Evolutionary conservation across 2,113 vertebrate genomes (phyloP), one percentile per base, ranked within the genome.

Genomic region (Oreotragus oreotragus): DNA sequence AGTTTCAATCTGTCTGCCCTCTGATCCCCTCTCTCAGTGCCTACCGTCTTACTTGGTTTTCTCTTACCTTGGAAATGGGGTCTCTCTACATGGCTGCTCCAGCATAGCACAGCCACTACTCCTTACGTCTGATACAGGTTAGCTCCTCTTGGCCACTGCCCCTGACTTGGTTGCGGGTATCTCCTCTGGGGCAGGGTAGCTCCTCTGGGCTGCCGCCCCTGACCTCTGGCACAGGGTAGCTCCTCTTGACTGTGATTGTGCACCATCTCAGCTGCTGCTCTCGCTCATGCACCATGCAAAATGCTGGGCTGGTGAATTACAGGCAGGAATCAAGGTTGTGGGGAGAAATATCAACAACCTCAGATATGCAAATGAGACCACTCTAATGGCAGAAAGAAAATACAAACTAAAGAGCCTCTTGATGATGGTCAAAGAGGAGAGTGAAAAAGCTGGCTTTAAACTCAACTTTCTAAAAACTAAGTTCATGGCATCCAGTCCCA

Each of bases 181-280:
- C 53, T 55, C 53, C 57, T 58, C 25, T 3, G 4, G 4, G 9
- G 10, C 57, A 58, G 23, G 23, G 57, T 58, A 58, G 23, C 23
- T 27, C 5, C 27, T 60, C 58, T 60, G 58, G 58, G 58, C 12
- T 0, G 2, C 12, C 2, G 1, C 2, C 11, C 5, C 58, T 60
- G 58, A 28, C 58, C 12, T 60, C 58, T 0, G 0, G 27, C 0
- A 0, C 0, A 0, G 12, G 27, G 27, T 60, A 60, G 58, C 27
- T 60, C 28, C 28, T 60, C 28, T 60, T 60, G 27, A 60, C 13
- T 14, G 1, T 60, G 58, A 60, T 60, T 0, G 0, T 60, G 58
- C 0, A 6, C 58, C 58, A 1, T 60, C 12, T 60, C 58, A 60
- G 58, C 28, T 60, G 58, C 58, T 60, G 58, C 5, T 0, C 13